A percentile compares a stretch with the other conserved stretches of the same genome.
These are phyloP conservation scores for Paracanthobrama guichenoti DNA, from an alignment of 2,113 vertebrate species.

Conservation along the genomic window DNA sequence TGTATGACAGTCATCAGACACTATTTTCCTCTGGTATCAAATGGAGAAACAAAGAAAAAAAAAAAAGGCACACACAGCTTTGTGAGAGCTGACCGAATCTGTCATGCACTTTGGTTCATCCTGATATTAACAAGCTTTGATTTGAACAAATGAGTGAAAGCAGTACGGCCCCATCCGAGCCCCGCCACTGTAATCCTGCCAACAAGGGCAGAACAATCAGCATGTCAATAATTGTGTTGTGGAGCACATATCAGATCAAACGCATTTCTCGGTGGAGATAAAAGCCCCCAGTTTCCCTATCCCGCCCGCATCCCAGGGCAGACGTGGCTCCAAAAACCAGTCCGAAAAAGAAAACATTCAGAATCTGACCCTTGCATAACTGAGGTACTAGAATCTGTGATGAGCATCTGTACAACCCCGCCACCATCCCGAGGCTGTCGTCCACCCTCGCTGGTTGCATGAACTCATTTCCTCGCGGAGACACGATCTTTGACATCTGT, in stretches of 20 bases:
- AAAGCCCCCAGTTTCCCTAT: conserved; percentile 39
- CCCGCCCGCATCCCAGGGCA: not conserved
- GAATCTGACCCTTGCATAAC: not conserved
- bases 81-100: not conserved
- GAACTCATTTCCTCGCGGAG: conserved; percentile 36
- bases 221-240: conserved; percentile 55
- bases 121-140: conserved; percentile 36
- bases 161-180: conserved; percentile 19
- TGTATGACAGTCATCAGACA: not conserved
- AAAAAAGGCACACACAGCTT: not conserved
- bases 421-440: not conserved
- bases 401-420: not conserved
- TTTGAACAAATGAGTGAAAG: conserved; percentile 39
- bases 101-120: not conserved
- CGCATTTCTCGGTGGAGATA: conserved; percentile 50
- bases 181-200: conserved; percentile 36
- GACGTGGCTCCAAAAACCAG: conserved; percentile 14
- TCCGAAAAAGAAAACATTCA: not conserved
- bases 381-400: not conserved
- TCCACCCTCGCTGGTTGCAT: not conserved
- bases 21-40: not conserved
- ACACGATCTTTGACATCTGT: conserved; percentile 36
- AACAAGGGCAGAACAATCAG: conserved; percentile 42
- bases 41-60: conserved; percentile 5
- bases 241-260: conserved; percentile 48